Conservation (phyloP, 2,113 vertebrate species). For the Syngnathus scovelli region DNA sequence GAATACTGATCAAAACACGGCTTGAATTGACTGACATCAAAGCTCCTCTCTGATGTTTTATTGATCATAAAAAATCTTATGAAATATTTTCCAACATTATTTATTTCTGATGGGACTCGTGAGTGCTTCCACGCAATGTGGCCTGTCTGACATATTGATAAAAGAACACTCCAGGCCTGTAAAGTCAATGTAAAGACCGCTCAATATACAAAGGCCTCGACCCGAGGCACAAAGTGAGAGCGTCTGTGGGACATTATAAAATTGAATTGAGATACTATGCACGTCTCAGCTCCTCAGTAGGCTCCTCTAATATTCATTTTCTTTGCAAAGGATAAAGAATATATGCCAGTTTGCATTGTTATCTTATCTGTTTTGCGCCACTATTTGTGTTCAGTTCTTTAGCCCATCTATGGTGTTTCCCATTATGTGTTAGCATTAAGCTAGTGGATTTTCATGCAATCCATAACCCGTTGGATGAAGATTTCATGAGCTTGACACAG, state of each 20-base stretch:
- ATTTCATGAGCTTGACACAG: not conserved
- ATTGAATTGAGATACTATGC: not conserved
- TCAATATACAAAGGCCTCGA: not conserved
- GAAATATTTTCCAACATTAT: slow-evolving; percentile 3
- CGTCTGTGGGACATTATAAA: not conserved
- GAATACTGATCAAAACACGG: slow-evolving; percentile 8
- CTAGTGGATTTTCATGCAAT: not conserved
- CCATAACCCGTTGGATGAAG: not conserved
- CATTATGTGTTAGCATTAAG: not conserved
- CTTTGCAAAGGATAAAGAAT: too few relatives aligned
- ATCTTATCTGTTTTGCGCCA: not conserved
- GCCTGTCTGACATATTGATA: not conserved
- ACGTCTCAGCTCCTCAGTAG: too few relatives aligned
- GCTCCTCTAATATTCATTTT: too few relatives aligned
- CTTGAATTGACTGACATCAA: slow-evolving; percentile 4
- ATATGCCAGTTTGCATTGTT: not conserved
- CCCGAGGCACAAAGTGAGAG: not conserved
- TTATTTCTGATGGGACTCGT: slow-evolving; percentile 1
- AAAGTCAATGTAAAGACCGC: not conserved
- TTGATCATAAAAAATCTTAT: slow-evolving; percentile 12
- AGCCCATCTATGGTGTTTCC: not conserved
- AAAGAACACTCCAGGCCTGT: not conserved
- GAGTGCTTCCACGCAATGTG: not conserved
- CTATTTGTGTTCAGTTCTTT: not conserved
- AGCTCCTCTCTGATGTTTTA: slow-evolving; percentile 9